Conservation (phyloP, 2,113 vertebrate genomes). For the Zosterops pallidus region DNA sequence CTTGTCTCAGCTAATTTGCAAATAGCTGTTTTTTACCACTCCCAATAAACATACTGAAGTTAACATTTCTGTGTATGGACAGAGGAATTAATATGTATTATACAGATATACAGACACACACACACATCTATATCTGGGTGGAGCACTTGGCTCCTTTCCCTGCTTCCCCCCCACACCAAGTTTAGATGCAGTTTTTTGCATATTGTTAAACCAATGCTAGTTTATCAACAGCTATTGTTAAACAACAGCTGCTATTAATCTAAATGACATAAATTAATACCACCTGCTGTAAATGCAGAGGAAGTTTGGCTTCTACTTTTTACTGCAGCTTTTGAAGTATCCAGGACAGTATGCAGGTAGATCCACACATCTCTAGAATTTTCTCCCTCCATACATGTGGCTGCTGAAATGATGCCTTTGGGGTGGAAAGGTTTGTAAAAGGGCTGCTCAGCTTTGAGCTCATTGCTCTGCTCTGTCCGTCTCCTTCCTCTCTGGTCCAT, state of each 20-base stretch:
- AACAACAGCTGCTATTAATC: slow-evolving; percentile 18
- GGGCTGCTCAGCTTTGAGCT: not conserved
- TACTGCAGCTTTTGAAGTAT: slow-evolving; percentile 8
- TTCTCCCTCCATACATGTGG: not conserved
- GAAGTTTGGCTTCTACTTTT: slow-evolving; percentile 30
- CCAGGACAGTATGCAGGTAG: not conserved
- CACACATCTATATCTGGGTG: not conserved
- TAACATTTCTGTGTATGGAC: not conserved
- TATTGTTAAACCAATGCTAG: not conserved
- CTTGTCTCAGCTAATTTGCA: slow-evolving; percentile 39
- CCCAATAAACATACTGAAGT: slow-evolving; percentile 20
- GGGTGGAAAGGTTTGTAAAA: not conserved
- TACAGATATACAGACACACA: accelerated
- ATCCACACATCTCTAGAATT: not conserved
- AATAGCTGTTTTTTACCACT: slow-evolving; percentile 11
- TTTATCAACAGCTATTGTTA: slow-evolving; percentile 45
- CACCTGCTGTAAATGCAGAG: slow-evolving; percentile 11
- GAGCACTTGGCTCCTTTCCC: not conserved
- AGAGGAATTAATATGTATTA: not conserved
- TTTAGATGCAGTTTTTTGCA: not conserved
- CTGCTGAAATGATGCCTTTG: not conserved
- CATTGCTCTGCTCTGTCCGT: not conserved
- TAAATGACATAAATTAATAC: slow-evolving; percentile 57
- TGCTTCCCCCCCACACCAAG: not conserved
- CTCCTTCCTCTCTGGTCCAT: not conserved